Base-by-base conservation (phyloP, 1,140 invertebrate genomes). In the Drosophila ananassae region DNA sequence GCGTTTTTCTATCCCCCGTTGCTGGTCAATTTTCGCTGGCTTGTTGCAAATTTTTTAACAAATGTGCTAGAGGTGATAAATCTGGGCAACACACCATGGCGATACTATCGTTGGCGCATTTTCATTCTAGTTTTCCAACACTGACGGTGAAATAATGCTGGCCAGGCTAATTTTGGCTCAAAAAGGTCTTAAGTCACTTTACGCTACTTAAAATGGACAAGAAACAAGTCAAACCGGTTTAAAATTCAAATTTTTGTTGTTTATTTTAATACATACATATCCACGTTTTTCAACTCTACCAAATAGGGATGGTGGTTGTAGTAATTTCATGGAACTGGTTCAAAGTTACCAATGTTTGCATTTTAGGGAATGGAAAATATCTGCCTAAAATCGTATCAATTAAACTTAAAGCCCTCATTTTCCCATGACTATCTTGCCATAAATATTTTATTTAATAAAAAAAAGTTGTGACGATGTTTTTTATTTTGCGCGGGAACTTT, bases 11-110 rank as follows among this genome's bases (percentile, higher is more conserved):
- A 63, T 74, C 78, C 53, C 71, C 64, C 73, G 50, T 77, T 77
- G 66, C 74, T 80, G 58, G 59, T 69, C 64, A 73, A 74, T 82
- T 82, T 82, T 81, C 69, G 74, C 71, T 82, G 69, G 79, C 79
- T 82, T 82, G 73, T 75, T 69, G 32, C 53, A 55, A 67, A 73
- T 54, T 66, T 72, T 66, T 72, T 72, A 72, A 72, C 68, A 72
- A 73, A 74, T 76, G 73, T 60, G 54, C 55, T 74, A 67, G 55
- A 0, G 68, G 47, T 73, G 69, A 44, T 51, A 17, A 12, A 24
- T 39, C 13, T 50, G 47, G 21, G n/a, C 52, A 61, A 41, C 58
- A 30, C 50, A 21, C 44, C 67, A 73, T 41, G 57, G 68, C 57
- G 50, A 59, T 74, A 56, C 37, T 74, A 55, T 75, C 52, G 68